Base-by-base conservation (phyloP, 2,888 invertebrate species). In the Dasysyrphus tricinctus region DNA sequence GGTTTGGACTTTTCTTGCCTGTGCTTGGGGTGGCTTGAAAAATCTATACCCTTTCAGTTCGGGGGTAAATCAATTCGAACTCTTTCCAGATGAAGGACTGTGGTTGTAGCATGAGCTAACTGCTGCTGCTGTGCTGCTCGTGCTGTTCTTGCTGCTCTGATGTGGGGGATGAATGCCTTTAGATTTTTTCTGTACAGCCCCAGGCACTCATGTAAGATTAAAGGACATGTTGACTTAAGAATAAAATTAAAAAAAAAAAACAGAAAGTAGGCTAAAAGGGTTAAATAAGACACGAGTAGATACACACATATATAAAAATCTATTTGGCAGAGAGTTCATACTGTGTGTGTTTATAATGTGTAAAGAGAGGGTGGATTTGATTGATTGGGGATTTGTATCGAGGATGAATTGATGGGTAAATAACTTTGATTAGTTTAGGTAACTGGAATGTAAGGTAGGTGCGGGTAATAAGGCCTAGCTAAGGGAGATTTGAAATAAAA, bases 201-300 rank as follows among this genome's bases (percentile, higher is more conserved):
- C 74, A 74, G 61, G 49, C 81, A 69, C 77, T 74, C 81, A 78
- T 81, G 77, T 85, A 81, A 81, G 85, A 85, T 85, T 85, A 81
- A 85, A 81, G 81, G 81, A 70, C 85, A 69, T 85, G 73, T 85
- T 85, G 85, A 80, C 85, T 85, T 81, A 80, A 69, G 80, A 24
- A 44, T 9, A 47, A 24, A 34, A 39, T 32, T 4, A 51, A 39
- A 54, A 39, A 5, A 51, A 24, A 69, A 37, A 19, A 34, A 67
- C 16, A 56, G 56, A 69, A 75, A 67, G 54, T 69, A 54, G 85
- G 77, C 73, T 63, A 73, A 81, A 78, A 81, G 77, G 77, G 85
- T 77, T 77, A 73, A 80, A 72, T 51, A 69, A 69, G 69, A 69
- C 69, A 69, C 69, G 54, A 69, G 39, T 69, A 47, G 51, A 69